These are phyloP conservation scores for Trichogramma pretiosum DNA, from an alignment of 1,140 invertebrate species.

Conservation along the genomic window DNA sequence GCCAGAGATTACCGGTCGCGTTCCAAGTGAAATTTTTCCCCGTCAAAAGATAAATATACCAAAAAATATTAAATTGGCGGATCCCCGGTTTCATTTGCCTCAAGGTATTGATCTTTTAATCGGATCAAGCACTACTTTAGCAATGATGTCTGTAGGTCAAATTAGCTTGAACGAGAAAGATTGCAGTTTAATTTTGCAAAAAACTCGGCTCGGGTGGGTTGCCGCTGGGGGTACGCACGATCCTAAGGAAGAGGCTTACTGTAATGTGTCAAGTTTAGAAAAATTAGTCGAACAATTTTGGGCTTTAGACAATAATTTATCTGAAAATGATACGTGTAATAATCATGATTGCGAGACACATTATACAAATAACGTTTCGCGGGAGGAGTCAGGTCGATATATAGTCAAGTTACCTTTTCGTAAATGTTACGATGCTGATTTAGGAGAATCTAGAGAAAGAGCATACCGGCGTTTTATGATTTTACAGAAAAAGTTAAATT, in stretches of 20 bases:
- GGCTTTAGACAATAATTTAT: background rate
- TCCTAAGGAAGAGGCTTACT: no score
- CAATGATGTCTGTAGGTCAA: constrained; percentile 13
- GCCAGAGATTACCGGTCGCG: background rate
- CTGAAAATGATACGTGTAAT: background rate
- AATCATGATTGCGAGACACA: background rate
- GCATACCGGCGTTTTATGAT: background rate
- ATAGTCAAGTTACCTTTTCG: background rate
- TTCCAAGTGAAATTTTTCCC: constrained; percentile 2
- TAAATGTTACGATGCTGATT: background rate
- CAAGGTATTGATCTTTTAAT: constrained; percentile 8
- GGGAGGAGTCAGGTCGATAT: background rate
- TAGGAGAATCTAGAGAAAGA: background rate
- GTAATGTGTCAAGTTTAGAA: background rate
- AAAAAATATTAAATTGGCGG: constrained; percentile 9
- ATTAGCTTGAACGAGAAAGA: constrained; percentile 1
- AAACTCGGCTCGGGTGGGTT: constrained; percentile 7
- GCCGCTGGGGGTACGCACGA: background rate
- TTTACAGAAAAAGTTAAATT: background rate
- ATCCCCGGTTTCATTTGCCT: constrained; percentile 15
- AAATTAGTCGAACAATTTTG: background rate
- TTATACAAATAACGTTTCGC: background rate
- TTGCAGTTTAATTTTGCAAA: constrained; percentile 6
- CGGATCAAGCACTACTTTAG: constrained; percentile 11
- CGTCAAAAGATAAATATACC: constrained; percentile 6